phyloP scores from a whole-genome alignment of 2,888 invertebrate species.

The Eupithecia tripunctaria region DNA sequence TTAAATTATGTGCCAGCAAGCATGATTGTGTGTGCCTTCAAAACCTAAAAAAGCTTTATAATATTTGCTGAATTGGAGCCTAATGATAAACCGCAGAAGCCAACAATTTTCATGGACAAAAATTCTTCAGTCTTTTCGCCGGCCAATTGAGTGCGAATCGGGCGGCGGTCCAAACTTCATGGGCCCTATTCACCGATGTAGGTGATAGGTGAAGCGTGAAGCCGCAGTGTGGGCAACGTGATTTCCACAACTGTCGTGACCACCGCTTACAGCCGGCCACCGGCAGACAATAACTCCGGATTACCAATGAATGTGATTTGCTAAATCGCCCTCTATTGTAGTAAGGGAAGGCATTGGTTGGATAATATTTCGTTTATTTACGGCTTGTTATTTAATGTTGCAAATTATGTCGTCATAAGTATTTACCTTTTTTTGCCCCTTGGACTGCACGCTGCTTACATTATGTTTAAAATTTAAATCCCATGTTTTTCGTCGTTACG shows the following conservation, averaged over 20 bases:
- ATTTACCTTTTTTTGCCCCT: too few relatives aligned
- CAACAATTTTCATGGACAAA: background rate
- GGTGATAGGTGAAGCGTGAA: conserved; percentile 38
- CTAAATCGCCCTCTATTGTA: conserved; percentile 34
- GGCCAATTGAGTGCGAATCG: conserved; percentile 29
- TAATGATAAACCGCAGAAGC: conserved; percentile 2
- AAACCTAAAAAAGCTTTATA: background rate
- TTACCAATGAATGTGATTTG: conserved; percentile 41
- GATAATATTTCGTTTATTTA: background rate
- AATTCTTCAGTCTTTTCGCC: conserved; percentile 13
- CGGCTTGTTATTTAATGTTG: background rate
- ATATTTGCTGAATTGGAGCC: background rate
- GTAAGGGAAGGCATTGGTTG: conserved; percentile 12
- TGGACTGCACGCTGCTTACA: too few relatives aligned
- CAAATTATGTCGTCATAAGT: too few relatives aligned
- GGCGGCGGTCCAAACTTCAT: conserved; percentile 29
- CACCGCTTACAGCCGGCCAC: conserved; percentile 26
- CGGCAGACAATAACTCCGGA: conserved; percentile 37
- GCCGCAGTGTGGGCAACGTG: conserved; percentile 29
- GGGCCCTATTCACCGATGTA: conserved; percentile 14
- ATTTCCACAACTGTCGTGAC: conserved; percentile 40
- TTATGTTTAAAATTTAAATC: too few relatives aligned
- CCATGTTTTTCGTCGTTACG: too few relatives aligned
- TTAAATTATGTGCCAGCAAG: background rate
- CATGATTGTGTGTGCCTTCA: background rate